Conservation (phyloP, 2,888 invertebrate species). For the Andrena trimmerana region DNA sequence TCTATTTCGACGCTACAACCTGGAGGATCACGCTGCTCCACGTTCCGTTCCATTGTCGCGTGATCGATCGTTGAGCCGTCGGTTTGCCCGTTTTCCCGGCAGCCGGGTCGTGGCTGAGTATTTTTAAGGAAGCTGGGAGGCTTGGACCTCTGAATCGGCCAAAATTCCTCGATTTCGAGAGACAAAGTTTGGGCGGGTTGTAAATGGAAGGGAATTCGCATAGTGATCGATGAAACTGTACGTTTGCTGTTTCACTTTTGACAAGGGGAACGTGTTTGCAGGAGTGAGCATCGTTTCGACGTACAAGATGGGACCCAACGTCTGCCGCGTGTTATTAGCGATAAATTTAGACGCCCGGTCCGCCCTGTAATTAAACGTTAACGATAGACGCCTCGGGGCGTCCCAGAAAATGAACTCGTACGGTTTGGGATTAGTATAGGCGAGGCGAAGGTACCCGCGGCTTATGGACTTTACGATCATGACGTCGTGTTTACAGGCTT, state of each 20-base stretch:
- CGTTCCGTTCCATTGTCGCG: constrained; percentile 8
- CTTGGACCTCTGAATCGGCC: not conserved
- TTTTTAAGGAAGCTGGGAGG: constrained; percentile 9
- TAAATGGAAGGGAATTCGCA: not conserved
- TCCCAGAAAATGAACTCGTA: constrained; percentile 70
- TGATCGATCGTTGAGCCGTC: constrained; percentile 41
- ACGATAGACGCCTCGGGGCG: constrained; percentile 60
- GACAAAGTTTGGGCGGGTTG: not conserved
- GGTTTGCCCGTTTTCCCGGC: not conserved
- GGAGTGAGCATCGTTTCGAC: constrained; percentile 31
- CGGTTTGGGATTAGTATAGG: constrained; percentile 59
- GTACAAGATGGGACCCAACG: constrained; percentile 42
- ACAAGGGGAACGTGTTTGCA: not conserved
- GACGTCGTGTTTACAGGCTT: constrained; percentile 40
- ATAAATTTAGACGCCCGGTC: constrained; percentile 73
- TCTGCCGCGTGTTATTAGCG: constrained; percentile 70
- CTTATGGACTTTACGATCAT: constrained; percentile 44
- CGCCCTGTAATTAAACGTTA: constrained; percentile 78
- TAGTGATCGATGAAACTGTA: not conserved
- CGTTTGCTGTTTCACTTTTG: not conserved
- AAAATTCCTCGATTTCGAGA: not conserved
- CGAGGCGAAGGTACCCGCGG: constrained; percentile 18
- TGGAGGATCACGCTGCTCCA: not conserved
- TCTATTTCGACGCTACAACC: constrained; percentile 49
- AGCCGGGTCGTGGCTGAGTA: constrained; percentile 3